These are phyloP conservation scores for Listronotus oregonensis DNA, from an alignment of 1,140 invertebrate species.

Conservation along the genomic window DNA sequence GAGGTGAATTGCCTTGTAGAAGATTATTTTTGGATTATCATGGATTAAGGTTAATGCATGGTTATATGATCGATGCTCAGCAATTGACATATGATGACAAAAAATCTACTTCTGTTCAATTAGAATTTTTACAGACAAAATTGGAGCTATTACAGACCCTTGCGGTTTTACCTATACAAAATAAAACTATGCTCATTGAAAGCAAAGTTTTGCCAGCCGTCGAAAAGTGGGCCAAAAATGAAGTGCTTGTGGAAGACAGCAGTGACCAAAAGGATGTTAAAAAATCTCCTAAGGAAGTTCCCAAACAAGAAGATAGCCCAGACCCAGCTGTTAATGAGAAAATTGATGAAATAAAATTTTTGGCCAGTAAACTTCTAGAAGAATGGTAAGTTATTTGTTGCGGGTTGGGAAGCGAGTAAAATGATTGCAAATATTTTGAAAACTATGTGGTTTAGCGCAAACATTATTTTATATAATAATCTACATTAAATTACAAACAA, in stretches of 20 bases:
- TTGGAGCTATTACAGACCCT: constrained; percentile 79
- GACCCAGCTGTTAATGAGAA: constrained; percentile 39
- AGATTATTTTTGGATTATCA: constrained; percentile 94
- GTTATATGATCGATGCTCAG: constrained; percentile 76
- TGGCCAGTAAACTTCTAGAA: constrained; percentile 70
- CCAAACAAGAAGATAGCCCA: constrained; percentile 13
- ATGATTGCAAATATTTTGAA: too few species aligned
- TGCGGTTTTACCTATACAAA: constrained; percentile 84
- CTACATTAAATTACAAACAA: too few species aligned
- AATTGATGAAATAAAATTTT: constrained; percentile 52
- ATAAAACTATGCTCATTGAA: constrained; percentile 90
- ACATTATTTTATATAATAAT: too few species aligned
- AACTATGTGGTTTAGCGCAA: too few species aligned
- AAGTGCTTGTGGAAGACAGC: constrained; percentile 40
- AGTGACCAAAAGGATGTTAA: constrained; percentile 20
- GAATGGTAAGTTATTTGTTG: constrained; percentile 63
- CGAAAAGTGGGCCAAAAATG: constrained; percentile 73
- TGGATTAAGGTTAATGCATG: constrained; percentile 85
- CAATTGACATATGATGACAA: constrained; percentile 41
- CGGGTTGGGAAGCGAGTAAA: too few species aligned
- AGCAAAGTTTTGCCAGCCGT: constrained; percentile 85
- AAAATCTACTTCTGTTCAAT: constrained; percentile 57
- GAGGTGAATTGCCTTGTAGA: constrained; percentile 78
- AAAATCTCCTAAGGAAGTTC: constrained; percentile 20
- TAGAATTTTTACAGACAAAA: constrained; percentile 77